Base-by-base conservation (phyloP, 2,888 invertebrate species). In the Apocheima hispidaria region DNA sequence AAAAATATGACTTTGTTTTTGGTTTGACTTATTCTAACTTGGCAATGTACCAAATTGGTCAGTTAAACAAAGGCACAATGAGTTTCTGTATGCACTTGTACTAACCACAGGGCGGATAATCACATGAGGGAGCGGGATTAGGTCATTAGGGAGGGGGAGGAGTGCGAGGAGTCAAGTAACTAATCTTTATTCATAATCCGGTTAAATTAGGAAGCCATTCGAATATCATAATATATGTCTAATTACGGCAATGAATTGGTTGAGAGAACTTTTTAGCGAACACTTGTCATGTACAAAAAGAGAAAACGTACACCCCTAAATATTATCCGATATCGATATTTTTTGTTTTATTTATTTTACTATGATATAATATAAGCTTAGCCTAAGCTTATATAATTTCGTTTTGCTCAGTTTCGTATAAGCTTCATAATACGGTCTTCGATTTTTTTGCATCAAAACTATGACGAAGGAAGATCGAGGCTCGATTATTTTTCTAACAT, bases 151-250 rank as follows among this genome's bases (percentile, higher is more conserved):
- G 55, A 57, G 56, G 54, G 48, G 7, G 46, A n/a, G 38, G 49
- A 43, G 48, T 51, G 44, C 48, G 38, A 56, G 66, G 60, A 66
- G 66, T 67, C 66, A 53, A 66, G 66, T 71, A 72, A 66, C 65
- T 71, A 72, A 70, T 69, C 71, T 69, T 76, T 74, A 74, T 73
- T 70, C 65, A 63, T 75, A 78, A 78, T 78, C 73, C 70, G 35
- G 46, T 62, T 67, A 70, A 74, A 75, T 78, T 76, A 77, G 72
- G 74, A 78, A 78, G 65, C 77, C 79, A 66, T 78, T 77, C 64
- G 62, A 71, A 61, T 71, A 70, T 66, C 65, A 54, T 70, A 65
- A 69, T 72, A 71, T 67, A 69, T 73, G 65, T 75, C 70, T 70
- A 59, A 71, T 76, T 75, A 75, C 73, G 43, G 54, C 56, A 66